Evolutionary conservation across 1,140 invertebrate species (phyloP).

Genomic region (Sipha flava): DNA sequence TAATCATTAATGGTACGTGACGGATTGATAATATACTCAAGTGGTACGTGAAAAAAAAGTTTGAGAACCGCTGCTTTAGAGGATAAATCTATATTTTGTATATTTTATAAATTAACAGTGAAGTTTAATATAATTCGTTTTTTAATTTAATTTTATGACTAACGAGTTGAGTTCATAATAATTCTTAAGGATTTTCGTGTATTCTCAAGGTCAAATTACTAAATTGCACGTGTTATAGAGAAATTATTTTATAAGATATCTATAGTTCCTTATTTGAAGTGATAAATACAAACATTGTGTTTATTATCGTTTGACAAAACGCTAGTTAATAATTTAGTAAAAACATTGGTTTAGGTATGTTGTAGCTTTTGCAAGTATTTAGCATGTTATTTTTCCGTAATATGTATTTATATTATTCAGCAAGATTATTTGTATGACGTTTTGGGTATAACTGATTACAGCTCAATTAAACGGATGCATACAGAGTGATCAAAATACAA

Average conservation of each 20-base stretch:
- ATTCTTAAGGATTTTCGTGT: conserved; percentile 7
- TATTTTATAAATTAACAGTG: too few species aligned
- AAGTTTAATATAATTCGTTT: too few species aligned
- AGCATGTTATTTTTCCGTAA: not conserved
- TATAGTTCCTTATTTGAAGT: not conserved
- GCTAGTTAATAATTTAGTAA: conserved; percentile 15
- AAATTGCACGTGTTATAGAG: not conserved
- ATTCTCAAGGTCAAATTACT: conserved; percentile 13
- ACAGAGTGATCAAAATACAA: not conserved
- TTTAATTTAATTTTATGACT: too few species aligned
- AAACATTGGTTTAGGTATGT: not conserved
- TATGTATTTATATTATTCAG: conserved; percentile 11
- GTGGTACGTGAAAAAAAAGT: too few species aligned
- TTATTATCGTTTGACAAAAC: not conserved
- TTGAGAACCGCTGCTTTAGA: too few species aligned
- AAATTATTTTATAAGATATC: conserved; percentile 11
- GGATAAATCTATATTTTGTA: too few species aligned
- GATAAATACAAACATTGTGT: not conserved
- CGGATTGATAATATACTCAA: too few species aligned
- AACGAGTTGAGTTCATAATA: not conserved
- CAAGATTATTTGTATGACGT: conserved; percentile 17
- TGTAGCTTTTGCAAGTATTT: not conserved
- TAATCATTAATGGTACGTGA: too few species aligned
- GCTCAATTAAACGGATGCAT: not conserved
- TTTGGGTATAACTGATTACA: not conserved